Evolutionary conservation across 1,140 invertebrate species (phyloP), one percentile per base, ranked within the genome.

Genomic region (Octopus bimaculoides): DNA sequence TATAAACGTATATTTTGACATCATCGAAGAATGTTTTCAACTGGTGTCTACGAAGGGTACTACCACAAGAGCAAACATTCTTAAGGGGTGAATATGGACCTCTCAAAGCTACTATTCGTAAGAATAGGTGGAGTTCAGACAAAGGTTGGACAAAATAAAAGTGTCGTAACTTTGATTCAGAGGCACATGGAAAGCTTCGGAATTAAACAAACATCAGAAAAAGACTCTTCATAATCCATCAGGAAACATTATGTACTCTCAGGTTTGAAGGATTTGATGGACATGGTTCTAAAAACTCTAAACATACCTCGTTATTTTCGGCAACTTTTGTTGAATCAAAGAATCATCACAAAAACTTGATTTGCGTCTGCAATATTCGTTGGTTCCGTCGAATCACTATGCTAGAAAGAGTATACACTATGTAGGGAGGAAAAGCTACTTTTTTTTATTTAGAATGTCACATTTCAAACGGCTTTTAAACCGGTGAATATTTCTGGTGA

Each of bases 151-250:
- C 61, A 66, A 66, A 66, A 66, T 66, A 66, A 66, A 66, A n/a
- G 9, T 66, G 61, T 66, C 61, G n/a, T 66, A n/a, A n/a, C 61
- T 66, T n/a, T 66, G 61, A 9, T 66, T 66, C 61, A 66, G n/a
- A 66, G 61, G n/a, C 61, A 66, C 61, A 66, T 66, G 61, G 61
- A 66, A 66, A n/a, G 61, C 61, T n/a, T 66, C 61, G n/a, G 61
- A 66, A 66, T 66, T 66, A 66, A 66, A 66, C 61, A 66, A 66
- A 66, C n/a, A n/a, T 66, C 61, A 66, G 61, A 66, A 66, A 66
- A 66, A n/a, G 9, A n/a, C 61, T 10, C 61, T 66, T 9, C 61
- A 66, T 66, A 66, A 66, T 66, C 61, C 61, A 66, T n/a, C 61
- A 66, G 61, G 61, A 66, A 66, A 66, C 61, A 66, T 66, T 66